These are phyloP conservation scores for Merluccius polli DNA, from an alignment of 2,797 vertebrate species.

Conservation along the genomic window DNA sequence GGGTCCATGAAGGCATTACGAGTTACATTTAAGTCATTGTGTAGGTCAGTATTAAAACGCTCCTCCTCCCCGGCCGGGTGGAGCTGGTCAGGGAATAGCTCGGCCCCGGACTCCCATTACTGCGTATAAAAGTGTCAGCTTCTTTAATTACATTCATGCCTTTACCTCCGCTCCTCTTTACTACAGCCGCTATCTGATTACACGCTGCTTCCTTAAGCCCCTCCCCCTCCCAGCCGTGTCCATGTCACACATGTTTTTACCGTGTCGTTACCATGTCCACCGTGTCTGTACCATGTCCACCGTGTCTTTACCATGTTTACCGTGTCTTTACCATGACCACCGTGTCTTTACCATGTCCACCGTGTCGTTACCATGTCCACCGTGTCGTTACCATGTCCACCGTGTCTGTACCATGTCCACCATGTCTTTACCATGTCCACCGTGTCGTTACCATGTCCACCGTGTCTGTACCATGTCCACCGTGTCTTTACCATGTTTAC, in stretches of 20 bases:
- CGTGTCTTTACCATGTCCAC: too few relatives aligned
- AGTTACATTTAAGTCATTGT: constrained; percentile 96
- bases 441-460: too few relatives aligned
- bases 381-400: too few relatives aligned
- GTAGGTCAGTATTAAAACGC: constrained; percentile 91
- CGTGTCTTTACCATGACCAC: too few relatives aligned
- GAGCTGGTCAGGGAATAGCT: constrained; percentile 82
- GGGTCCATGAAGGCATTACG: constrained; percentile 85
- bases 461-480: too few relatives aligned
- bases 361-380: too few relatives aligned
- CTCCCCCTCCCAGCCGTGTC: constrained; percentile 50
- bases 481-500: neutral
- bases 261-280: too few relatives aligned
- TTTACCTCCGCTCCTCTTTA: constrained; percentile 66
- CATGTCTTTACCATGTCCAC: too few relatives aligned
- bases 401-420: too few relatives aligned
- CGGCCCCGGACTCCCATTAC: constrained; percentile 81
- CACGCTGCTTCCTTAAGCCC: constrained; percentile 61
- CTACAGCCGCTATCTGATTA: constrained; percentile 70
- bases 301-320: too few relatives aligned
- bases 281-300: too few relatives aligned
- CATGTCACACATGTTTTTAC: constrained; percentile 21
- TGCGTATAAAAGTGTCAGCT: constrained; percentile 78
- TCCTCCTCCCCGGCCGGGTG: constrained; percentile 74
- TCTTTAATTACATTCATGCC: constrained; percentile 78